These are phyloP conservation scores for Propithecus perrieri DNA, from an alignment of 2,797 vertebrate species.

Conservation along the genomic window DNA sequence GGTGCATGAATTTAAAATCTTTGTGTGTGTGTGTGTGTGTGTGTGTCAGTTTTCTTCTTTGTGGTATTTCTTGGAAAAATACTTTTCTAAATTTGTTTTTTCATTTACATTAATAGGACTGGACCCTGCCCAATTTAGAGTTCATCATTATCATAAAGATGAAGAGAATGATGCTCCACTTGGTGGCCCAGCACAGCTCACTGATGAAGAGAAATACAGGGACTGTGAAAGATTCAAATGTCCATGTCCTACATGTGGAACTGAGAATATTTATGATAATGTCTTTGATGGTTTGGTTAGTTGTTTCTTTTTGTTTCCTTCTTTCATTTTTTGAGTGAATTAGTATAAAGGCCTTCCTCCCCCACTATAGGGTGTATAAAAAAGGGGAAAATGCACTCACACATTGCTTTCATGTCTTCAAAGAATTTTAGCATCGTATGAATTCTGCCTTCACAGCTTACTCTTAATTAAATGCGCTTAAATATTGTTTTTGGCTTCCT, in stretches of 20 bases:
- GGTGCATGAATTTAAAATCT: constrained; percentile 65
- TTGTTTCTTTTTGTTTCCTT: constrained; percentile 70
- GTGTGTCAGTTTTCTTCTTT: constrained; percentile 69
- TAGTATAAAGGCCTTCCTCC: background rate
- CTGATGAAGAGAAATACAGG: constrained; percentile 96
- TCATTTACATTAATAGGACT: constrained; percentile 89
- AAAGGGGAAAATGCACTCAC: constrained; percentile 42
- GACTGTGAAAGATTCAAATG: constrained; percentile 96
- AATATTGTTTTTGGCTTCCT: constrained; percentile 78
- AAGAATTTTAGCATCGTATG: constrained; percentile 31
- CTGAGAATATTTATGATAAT: constrained; percentile 94
- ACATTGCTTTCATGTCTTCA: constrained; percentile 13
- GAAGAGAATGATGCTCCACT: constrained; percentile 92
- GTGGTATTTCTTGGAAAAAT: constrained; percentile 73
- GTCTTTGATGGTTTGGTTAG: constrained; percentile 95
- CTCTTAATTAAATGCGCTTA: constrained; percentile 26
- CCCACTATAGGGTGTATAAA: background rate
- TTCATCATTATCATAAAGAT: constrained; percentile 93
- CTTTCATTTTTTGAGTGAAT: constrained; percentile 47
- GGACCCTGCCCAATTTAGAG: constrained; percentile 95
- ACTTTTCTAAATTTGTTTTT: constrained; percentile 77
- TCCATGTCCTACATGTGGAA: constrained; percentile 92
- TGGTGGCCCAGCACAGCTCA: constrained; percentile 94
- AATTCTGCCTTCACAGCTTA: constrained; percentile 48
- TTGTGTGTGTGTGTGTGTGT: constrained; percentile 35